Evolutionary conservation across 2,113 vertebrate genomes (phyloP).

Genomic region (Hymenochirus boettgeri): DNA sequence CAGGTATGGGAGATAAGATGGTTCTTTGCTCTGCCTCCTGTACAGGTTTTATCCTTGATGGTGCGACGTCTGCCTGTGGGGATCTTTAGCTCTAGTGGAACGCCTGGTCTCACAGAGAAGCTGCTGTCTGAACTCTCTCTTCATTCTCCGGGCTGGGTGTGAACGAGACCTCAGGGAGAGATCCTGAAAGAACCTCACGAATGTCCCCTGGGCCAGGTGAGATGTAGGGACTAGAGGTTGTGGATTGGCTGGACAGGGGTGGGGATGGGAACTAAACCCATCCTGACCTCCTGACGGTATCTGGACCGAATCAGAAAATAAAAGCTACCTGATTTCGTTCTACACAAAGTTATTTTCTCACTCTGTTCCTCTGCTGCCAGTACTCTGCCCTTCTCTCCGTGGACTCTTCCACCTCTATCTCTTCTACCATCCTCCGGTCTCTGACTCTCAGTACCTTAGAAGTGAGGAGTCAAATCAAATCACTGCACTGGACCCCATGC

Average conservation of each 20-base stretch:
- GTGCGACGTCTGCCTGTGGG: background rate
- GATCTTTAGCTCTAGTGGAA: conserved; percentile 41
- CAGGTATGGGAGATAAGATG: no score
- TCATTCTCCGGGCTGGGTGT: conserved; percentile 19
- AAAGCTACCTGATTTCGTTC: background rate
- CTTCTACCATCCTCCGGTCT: background rate
- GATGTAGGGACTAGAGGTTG: background rate
- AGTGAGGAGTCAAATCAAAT: background rate
- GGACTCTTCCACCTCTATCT: conserved; percentile 55
- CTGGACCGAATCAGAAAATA: no score
- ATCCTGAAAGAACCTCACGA: conserved; percentile 70
- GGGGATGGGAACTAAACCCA: no score
- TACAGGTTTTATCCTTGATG: conserved; percentile 41
- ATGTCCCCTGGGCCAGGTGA: conserved; percentile 71
- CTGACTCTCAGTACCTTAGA: background rate
- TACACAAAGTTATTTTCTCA: background rate
- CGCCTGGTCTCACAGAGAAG: conserved; percentile 56
- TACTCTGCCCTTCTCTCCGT: conserved; percentile 51
- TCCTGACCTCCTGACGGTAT: no score
- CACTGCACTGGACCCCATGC: conserved; percentile 9
- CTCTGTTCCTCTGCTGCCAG: conserved; percentile 54
- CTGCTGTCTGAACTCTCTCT: conserved; percentile 52
- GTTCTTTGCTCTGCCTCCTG: background rate
- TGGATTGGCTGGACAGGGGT: no score
- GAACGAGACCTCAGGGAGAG: conserved; percentile 74